Percentiles rank a stretch among this genome's conserved stretches.
Evolutionary conservation across 2,113 vertebrate genomes (phyloP).

Genomic region (Thymallus thymallus): DNA sequence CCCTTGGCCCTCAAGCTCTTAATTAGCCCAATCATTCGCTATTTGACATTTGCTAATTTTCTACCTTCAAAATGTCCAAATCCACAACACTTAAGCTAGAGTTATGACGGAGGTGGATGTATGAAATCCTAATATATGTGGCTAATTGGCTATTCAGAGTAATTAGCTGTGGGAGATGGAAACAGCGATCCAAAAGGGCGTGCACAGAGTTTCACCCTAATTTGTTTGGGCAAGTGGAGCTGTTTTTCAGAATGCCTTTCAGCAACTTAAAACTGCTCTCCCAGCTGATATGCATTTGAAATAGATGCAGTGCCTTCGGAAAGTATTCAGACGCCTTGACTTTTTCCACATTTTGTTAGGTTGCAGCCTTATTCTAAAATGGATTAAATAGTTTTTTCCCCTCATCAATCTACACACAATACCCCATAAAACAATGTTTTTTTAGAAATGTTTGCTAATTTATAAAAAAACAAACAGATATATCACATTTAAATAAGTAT

Average conservation of each 20-base stretch:
- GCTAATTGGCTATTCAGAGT: slow-evolving; percentile 34
- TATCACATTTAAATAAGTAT: no score
- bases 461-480: no score
- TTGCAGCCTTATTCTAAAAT: no score
- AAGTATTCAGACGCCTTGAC: no score
- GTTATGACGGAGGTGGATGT: slow-evolving; percentile 16
- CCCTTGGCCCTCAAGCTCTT: slow-evolving; percentile 44
- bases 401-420: no score
- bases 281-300: neutral
- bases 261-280: neutral
- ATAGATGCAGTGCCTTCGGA: no score
- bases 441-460: no score
- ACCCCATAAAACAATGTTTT: no score
- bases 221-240: neutral
- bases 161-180: slow-evolving; percentile 38
- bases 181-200: slow-evolving; percentile 6
- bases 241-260: neutral
- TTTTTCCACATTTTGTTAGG: no score
- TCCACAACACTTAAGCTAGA: slow-evolving; percentile 31
- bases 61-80: slow-evolving; percentile 37
- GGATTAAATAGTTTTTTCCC: no score
- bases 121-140: slow-evolving; percentile 33
- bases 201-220: neutral
- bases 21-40: slow-evolving; percentile 52
- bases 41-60: slow-evolving; percentile 54